Conservation (phyloP, 2,113 vertebrate species). For the Ardeotis arabs region DNA sequence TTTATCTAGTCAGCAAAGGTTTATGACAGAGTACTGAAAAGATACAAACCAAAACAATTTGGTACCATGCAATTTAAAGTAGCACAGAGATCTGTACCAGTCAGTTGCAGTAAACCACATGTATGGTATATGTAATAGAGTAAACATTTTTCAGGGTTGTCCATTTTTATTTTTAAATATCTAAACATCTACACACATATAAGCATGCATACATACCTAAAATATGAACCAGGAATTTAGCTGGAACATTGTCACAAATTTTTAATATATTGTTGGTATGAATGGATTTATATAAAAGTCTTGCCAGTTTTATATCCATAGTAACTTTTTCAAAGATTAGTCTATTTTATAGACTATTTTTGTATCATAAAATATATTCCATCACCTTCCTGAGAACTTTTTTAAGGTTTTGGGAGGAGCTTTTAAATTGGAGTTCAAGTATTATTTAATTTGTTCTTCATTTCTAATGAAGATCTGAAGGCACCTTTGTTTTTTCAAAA, state of each 20-base stretch:
- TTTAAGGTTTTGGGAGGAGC: not conserved
- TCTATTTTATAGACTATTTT: not conserved
- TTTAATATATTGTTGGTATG: not conserved
- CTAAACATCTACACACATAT: not conserved
- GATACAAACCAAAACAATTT: not conserved
- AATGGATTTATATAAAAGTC: not conserved
- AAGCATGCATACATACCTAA: not conserved
- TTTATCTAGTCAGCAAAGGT: not conserved
- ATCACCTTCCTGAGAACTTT: not conserved
- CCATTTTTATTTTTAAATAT: not conserved
- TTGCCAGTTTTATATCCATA: not conserved
- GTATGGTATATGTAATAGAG: not conserved
- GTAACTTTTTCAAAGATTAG: not conserved
- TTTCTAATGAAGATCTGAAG: not conserved
- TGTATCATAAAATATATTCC: not conserved
- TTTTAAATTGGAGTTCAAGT: not conserved
- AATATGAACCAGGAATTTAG: not conserved
- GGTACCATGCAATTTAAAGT: not conserved
- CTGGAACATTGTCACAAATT: not conserved
- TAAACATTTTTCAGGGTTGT: not conserved
- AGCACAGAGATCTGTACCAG: not conserved
- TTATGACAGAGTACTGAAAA: not conserved
- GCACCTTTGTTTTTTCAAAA: not conserved
- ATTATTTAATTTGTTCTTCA: not conserved
- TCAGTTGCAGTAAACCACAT: not conserved